Conservation (phyloP, 2,888 invertebrate species). For the Sarcophaga rosellei region DNA sequence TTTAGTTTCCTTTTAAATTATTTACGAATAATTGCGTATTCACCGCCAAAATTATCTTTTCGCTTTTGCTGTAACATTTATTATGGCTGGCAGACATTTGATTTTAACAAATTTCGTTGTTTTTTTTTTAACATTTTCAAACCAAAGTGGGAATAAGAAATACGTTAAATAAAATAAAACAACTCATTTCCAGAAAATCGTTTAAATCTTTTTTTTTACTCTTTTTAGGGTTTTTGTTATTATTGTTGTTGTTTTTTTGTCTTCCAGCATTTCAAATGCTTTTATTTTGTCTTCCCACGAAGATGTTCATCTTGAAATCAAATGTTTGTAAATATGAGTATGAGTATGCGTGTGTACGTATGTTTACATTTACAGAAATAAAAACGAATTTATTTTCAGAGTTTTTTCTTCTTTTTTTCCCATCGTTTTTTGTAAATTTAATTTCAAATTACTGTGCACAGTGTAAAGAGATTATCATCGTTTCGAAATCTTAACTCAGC, state of each 20-base stretch:
- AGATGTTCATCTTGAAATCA: background rate
- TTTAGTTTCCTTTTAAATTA: background rate
- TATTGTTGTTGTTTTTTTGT: too few species aligned
- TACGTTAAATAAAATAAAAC: background rate
- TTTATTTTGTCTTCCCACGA: background rate
- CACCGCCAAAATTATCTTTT: background rate
- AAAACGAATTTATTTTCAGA: background rate
- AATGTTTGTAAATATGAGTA: background rate
- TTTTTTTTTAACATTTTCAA: background rate
- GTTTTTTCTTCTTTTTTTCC: background rate
- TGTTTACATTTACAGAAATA: background rate
- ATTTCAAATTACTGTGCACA: slow-evolving; percentile 52
- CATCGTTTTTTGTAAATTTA: slow-evolving; percentile 48
- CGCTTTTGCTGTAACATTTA: background rate
- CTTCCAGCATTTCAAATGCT: background rate
- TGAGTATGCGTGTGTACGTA: background rate
- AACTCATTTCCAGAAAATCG: background rate
- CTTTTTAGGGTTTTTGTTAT: too few species aligned
- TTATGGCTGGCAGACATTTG: background rate
- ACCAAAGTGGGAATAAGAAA: too few species aligned
- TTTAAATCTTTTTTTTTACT: background rate
- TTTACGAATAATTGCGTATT: background rate
- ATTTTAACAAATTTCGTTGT: background rate
- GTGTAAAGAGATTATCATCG: slow-evolving; percentile 56
- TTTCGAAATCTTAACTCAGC: slow-evolving; percentile 56